These are phyloP conservation scores for Oxyscelio sp. DNA, from an alignment of 2,888 invertebrate species.

Conservation along the genomic window DNA sequence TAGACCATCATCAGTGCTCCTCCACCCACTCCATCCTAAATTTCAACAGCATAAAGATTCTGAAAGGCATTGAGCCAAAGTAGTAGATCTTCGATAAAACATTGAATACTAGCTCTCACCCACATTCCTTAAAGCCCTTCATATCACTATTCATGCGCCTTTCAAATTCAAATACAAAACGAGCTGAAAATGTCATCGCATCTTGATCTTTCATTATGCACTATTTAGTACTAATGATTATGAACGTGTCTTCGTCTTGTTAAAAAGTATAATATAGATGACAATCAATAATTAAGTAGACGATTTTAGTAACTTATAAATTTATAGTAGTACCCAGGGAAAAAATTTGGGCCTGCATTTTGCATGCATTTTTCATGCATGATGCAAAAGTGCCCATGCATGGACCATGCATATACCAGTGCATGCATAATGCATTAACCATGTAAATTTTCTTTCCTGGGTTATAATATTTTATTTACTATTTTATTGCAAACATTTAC, in stretches of 20 bases:
- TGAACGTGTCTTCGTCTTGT: slow-evolving; percentile 7
- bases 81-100: slow-evolving; percentile 87
- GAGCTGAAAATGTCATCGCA: slow-evolving; percentile 84
- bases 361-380: no score
- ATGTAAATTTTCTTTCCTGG: no score
- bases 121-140: slow-evolving; percentile 72
- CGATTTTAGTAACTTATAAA: no score
- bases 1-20: slow-evolving; percentile 74
- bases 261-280: no score
- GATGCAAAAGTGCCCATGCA: no score
- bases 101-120: slow-evolving; percentile 82
- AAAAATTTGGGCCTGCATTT: no score
- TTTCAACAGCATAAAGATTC: slow-evolving; percentile 80
- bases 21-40: slow-evolving; percentile 75
- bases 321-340: no score
- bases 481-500: no score
- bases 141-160: slow-evolving; percentile 66
- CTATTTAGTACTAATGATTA: slow-evolving; percentile 25
- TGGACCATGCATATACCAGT: no score
- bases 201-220: slow-evolving; percentile 70
- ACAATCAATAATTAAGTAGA: no score
- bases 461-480: no score
- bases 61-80: slow-evolving; percentile 84
- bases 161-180: slow-evolving; percentile 77
- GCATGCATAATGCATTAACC: no score